These are phyloP conservation scores for Mastacembelus armatus DNA, from an alignment of 2,797 vertebrate genomes.

Conservation along the genomic window DNA sequence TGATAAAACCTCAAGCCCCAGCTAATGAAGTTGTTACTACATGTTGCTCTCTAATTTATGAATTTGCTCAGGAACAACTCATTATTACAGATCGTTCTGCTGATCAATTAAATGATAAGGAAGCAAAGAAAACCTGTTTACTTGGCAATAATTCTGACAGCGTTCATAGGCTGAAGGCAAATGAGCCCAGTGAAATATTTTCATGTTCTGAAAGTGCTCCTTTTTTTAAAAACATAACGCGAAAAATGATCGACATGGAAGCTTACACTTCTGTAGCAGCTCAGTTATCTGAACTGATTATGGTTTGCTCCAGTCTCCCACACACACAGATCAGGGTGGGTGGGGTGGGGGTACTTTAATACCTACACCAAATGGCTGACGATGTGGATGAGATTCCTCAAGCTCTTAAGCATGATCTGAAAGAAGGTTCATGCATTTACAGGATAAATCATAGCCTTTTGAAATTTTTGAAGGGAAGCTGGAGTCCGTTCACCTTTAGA, in stretches of 20 bases:
- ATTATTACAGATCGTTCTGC: constrained; percentile 76
- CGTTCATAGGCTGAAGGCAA: constrained; percentile 61
- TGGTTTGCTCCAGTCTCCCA: constrained; percentile 54
- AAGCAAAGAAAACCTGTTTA: constrained; percentile 72
- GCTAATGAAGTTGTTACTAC: constrained; percentile 80
- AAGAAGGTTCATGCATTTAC: constrained; percentile 50
- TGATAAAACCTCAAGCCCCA: constrained; percentile 66
- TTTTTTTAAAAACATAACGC: constrained; percentile 32
- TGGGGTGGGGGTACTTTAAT: constrained; percentile 53
- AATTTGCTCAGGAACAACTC: constrained; percentile 77
- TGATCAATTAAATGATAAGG: constrained; percentile 84
- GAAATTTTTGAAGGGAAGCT: constrained; percentile 38
- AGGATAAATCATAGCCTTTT: constrained; percentile 60
- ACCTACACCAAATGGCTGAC: constrained; percentile 68
- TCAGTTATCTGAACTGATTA: constrained; percentile 68
- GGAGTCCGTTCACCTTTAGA: constrained; percentile 50
- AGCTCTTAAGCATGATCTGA: constrained; percentile 54
- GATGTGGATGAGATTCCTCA: constrained; percentile 60
- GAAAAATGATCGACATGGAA: constrained; percentile 49
- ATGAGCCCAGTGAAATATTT: constrained; percentile 62
- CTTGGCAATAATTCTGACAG: constrained; percentile 70
- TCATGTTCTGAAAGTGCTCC: constrained; percentile 8
- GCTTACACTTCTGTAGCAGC: constrained; percentile 55
- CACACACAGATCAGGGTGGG: constrained; percentile 37
- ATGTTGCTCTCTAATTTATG: constrained; percentile 71